phyloP scores from a whole-genome alignment of 2,113 vertebrate species.

The Cercopithecus mona region DNA sequence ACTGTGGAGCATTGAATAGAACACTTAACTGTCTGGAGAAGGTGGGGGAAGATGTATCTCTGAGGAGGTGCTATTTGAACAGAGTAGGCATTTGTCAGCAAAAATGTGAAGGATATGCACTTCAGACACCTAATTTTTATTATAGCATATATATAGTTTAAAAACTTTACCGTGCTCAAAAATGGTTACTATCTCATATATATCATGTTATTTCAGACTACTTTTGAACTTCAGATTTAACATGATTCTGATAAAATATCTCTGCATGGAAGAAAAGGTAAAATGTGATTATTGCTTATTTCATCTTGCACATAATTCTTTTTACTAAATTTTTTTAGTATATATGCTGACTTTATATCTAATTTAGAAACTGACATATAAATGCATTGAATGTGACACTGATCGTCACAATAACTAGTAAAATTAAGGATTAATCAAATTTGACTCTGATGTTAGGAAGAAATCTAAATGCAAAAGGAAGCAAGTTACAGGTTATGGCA shows the following conservation, averaged over 20 bases:
- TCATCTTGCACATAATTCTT: background rate
- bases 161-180: background rate
- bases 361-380: conserved; percentile 20
- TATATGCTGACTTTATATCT: background rate
- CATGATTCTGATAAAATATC: background rate
- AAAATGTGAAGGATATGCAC: background rate
- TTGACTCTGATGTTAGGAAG: conserved; percentile 9
- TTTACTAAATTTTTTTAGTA: background rate
- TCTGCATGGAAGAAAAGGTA: background rate
- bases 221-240: background rate
- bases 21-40: background rate
- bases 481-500: conserved; percentile 1
- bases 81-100: background rate
- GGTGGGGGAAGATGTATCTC: background rate
- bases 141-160: background rate
- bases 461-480: conserved; percentile 4
- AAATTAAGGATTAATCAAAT: conserved; percentile 11
- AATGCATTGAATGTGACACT: background rate
- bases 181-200: background rate
- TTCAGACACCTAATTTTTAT: background rate
- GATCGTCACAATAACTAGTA: background rate
- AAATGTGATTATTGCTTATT: background rate
- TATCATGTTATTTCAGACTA: background rate
- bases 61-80: background rate
- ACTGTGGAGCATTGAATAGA: background rate